Percentiles rank a stretch among this genome's conserved stretches.
These are phyloP conservation scores for Pachliopta kotzebuea DNA, from an alignment of 2,888 invertebrate species.

Conservation along the genomic window DNA sequence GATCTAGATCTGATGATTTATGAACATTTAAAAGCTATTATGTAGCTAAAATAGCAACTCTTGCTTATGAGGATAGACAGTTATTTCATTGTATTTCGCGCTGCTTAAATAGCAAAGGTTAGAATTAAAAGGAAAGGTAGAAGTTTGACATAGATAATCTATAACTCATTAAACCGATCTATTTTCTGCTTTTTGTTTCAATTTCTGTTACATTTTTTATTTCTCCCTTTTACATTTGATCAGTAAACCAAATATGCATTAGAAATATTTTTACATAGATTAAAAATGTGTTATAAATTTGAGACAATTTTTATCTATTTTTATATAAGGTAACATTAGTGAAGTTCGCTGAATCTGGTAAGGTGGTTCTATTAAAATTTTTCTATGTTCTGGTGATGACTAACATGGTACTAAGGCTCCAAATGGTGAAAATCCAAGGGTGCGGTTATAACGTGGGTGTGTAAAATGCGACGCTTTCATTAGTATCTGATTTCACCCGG, in stretches of 20 bases:
- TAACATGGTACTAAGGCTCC: neutral
- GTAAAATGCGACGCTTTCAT: constrained; percentile 24
- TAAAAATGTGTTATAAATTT: too few species aligned
- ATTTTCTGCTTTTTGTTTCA: neutral
- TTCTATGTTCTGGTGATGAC: constrained; percentile 11
- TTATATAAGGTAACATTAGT: too few species aligned
- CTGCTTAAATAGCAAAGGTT: constrained; percentile 12
- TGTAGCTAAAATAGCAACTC: neutral
- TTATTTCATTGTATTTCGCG: constrained; percentile 4
- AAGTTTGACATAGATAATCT: neutral
- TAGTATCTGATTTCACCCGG: constrained; percentile 30
- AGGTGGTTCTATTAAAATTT: neutral
- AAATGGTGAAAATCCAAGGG: constrained; percentile 21
- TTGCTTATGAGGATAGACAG: constrained; percentile 4
- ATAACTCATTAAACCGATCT: neutral
- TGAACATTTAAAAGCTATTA: neutral
- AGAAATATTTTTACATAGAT: too few species aligned
- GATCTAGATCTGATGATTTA: constrained; percentile 1
- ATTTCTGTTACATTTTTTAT: neutral
- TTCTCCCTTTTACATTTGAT: too few species aligned
- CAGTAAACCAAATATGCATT: too few species aligned
- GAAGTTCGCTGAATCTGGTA: neutral
- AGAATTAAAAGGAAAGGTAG: neutral
- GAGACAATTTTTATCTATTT: too few species aligned
- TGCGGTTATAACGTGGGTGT: constrained; percentile 28